Evolutionary conservation across 1,140 invertebrate genomes (phyloP).

Genomic region (Aphis craccivora): DNA sequence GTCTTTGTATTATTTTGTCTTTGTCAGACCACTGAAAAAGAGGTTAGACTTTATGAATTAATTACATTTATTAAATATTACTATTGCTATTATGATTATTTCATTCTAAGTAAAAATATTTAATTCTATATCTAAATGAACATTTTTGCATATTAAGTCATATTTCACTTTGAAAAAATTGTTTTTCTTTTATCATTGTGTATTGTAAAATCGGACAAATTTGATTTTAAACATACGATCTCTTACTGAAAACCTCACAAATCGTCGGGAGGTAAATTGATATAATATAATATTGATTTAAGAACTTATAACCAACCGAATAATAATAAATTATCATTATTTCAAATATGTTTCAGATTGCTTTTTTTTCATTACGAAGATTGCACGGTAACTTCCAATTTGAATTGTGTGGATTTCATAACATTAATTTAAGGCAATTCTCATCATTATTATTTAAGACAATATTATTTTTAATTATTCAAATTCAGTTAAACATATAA

Average conservation of each 20-base stretch:
- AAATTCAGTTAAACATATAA: background rate
- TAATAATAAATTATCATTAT: background rate
- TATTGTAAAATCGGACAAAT: background rate
- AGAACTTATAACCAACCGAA: background rate
- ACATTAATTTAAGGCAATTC: background rate
- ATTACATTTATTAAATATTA: no score
- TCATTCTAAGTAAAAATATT: no score
- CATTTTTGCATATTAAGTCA: no score
- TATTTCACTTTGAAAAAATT: no score
- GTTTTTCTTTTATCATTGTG: no score
- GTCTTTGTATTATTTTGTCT: no score
- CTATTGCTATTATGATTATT: no score
- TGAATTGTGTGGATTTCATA: background rate
- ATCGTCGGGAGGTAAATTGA: background rate
- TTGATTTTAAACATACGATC: background rate
- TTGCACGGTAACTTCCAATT: background rate
- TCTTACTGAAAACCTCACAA: background rate
- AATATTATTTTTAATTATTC: background rate
- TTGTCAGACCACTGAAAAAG: no score
- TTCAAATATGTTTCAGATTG: background rate
- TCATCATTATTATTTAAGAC: background rate
- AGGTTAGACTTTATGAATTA: no score
- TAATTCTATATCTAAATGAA: no score
- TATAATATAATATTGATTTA: no score
- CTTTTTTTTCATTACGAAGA: conserved; percentile 12